Evolutionary conservation across 2,888 invertebrate genomes (phyloP).

Genomic region (Drosophila borealis): DNA sequence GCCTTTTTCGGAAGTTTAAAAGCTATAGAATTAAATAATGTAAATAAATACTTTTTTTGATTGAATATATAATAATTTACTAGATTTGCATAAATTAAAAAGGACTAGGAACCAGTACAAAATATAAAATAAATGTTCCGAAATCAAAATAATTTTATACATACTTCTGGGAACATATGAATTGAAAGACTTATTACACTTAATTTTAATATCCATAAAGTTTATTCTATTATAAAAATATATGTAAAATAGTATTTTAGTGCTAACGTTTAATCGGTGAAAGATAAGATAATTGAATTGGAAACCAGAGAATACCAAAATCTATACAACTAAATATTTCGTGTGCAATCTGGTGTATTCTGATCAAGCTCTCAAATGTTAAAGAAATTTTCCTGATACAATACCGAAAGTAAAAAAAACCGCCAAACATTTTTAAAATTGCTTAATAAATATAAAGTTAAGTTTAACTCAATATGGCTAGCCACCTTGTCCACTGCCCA

Average conservation of each 20-base stretch:
- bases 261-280: slow-evolving; percentile 38
- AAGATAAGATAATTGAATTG: slow-evolving; percentile 27
- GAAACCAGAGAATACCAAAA: slow-evolving; percentile 13
- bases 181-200: slow-evolving; percentile 18
- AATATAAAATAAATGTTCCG: slow-evolving; percentile 48
- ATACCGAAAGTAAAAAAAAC: slow-evolving; percentile 21
- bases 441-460: slow-evolving; percentile 26
- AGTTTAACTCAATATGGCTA: slow-evolving; percentile 24
- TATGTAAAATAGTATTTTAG: slow-evolving; percentile 12
- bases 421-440: slow-evolving; percentile 29
- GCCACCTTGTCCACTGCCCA: slow-evolving; percentile 43
- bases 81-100: slow-evolving; percentile 66
- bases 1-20: slow-evolving; percentile 67
- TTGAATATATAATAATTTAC: slow-evolving; percentile 54
- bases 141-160: slow-evolving; percentile 24
- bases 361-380: slow-evolving; percentile 20
- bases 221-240: slow-evolving; percentile 27
- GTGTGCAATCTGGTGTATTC: slow-evolving; percentile 26
- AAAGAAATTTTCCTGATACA: slow-evolving; percentile 14
- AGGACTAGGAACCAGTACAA: slow-evolving; percentile 79
- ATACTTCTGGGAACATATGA: slow-evolving; percentile 19
- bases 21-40: slow-evolving; percentile 50
- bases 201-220: slow-evolving; percentile 16
- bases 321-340: slow-evolving; percentile 18
- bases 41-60: slow-evolving; percentile 72